Evolutionary conservation across 2,797 vertebrate genomes (phyloP).

Genomic region (Tenualosa ilisha): DNA sequence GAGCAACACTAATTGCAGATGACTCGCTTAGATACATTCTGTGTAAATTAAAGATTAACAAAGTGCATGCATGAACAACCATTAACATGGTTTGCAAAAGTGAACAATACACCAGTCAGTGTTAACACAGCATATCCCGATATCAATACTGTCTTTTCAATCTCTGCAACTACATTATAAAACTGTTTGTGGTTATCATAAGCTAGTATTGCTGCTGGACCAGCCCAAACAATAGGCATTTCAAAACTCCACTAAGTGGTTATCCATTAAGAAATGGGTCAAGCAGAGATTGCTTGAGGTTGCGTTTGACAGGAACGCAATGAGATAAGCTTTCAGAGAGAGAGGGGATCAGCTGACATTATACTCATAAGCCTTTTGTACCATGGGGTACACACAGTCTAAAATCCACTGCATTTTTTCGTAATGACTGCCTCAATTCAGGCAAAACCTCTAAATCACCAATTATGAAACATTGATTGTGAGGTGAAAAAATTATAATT

Average conservation of each 20-base stretch:
- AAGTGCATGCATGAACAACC: not conserved
- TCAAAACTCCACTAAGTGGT: constrained; percentile 32
- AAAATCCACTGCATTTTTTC: not conserved
- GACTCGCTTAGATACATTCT: not conserved
- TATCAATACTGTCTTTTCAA: not conserved
- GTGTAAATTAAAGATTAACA: not conserved
- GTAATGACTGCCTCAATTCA: not conserved
- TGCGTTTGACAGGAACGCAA: constrained; percentile 70
- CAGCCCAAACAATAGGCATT: not conserved
- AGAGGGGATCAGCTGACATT: constrained; percentile 68
- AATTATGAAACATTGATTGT: not conserved
- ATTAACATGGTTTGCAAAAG: not conserved
- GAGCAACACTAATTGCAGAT: not conserved
- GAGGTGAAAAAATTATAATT: not conserved
- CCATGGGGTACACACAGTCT: not conserved
- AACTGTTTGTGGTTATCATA: not conserved
- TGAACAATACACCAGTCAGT: not conserved
- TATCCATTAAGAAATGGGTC: constrained; percentile 67
- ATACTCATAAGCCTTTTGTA: constrained; percentile 55
- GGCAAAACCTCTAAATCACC: not conserved
- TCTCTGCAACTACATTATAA: not conserved
- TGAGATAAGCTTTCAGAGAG: constrained; percentile 70
- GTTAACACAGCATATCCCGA: not conserved
- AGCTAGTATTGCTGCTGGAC: not conserved
- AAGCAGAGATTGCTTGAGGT: constrained; percentile 69